Base-by-base conservation (phyloP, 2,797 vertebrate genomes). In the Myripristis murdjan region DNA sequence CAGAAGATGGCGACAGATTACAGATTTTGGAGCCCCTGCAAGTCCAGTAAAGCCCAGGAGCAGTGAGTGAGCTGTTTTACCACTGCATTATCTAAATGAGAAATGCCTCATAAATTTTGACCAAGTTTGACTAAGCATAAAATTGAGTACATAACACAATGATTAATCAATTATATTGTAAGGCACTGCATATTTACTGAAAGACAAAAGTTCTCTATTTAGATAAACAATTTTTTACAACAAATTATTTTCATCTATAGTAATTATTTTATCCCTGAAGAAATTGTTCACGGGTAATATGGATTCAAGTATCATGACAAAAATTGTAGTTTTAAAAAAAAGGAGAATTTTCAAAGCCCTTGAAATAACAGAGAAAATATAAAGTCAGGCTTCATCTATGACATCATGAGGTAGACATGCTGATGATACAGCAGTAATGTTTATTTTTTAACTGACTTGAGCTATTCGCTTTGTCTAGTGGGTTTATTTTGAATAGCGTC, bases 1-100 rank as follows among this genome's bases (percentile, higher is more conserved):
- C 93, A 91, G 84, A 79, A 81, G 92, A 86, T 90, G 92, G 93
- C 64, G 78, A 86, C 86, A 91, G 8, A 86, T 74, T n/a, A 80
- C 73, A 37, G 75, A 9, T 73, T 61, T 41, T 62, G 11, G 5
- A 24, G 18, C 9, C 10, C 1, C 5, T 20, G 26, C 49, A 47
- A 16, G 23, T 14, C 48, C 1, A 7, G 7, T 12, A 55, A 43
- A 67, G 35, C 48, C 48, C 22, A 4, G 7, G 51, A 35, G 24
- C 12, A 2, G 11, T 51, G 20, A 41, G 24, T 20, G 33, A 20
- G 11, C 12, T 11, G 12, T 11, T n/a, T 52, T 20, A 26, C 23
- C 7, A 1, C 23, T 5, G 6, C 0, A 1, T 10, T 53, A 14
- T 49, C 24, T 10, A 9, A 53, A 20, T 28, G 55, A 35, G 16